A percentile compares a stretch with the other conserved stretches of the same genome.
Conservation (phyloP, 2,888 invertebrate species). For the Prosopocoilus inquinatus region DNA sequence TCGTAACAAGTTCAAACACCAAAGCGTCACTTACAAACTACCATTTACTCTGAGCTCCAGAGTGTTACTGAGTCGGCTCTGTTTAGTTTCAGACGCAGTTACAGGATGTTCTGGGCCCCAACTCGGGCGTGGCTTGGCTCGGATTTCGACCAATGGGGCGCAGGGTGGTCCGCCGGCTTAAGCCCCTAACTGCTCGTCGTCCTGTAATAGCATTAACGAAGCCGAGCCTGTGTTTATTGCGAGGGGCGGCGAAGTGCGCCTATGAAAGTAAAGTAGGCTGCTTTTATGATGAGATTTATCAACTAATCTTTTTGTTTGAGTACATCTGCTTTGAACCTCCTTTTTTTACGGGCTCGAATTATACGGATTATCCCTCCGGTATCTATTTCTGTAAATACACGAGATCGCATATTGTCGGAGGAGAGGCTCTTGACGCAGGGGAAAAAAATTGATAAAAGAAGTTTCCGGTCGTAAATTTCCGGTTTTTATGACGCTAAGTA, state of each 20-base stretch:
- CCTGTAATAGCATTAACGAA: slow-evolving; percentile 24
- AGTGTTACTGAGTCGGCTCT: slow-evolving; percentile 18
- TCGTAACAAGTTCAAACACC: slow-evolving; percentile 6
- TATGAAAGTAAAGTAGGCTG: slow-evolving; percentile 39
- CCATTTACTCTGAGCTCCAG: slow-evolving; percentile 14
- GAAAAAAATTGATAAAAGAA: too few relatives aligned
- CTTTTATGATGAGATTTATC: slow-evolving; percentile 42
- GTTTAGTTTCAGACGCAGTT: slow-evolving; percentile 20
- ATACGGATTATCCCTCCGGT: neutral
- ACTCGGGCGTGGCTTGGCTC: slow-evolving; percentile 20
- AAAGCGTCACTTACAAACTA: slow-evolving; percentile 1
- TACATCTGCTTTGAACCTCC: slow-evolving; percentile 13
- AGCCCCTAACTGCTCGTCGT: slow-evolving; percentile 23
- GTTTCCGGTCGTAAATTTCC: too few relatives aligned
- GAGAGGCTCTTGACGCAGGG: neutral
- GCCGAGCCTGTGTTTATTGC: slow-evolving; percentile 15
- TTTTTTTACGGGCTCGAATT: slow-evolving; percentile 6
- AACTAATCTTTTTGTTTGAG: slow-evolving; percentile 37
- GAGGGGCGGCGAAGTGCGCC: slow-evolving; percentile 36
- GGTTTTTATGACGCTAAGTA: too few relatives aligned
- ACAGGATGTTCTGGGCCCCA: slow-evolving; percentile 18
- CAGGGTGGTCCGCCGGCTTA: slow-evolving; percentile 17
- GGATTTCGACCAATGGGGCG: slow-evolving; percentile 19
- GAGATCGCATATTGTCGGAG: neutral
- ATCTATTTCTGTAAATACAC: neutral